Evolutionary conservation across 2,888 invertebrate genomes (phyloP).

Genomic region (Leptarthrus brevirostris): DNA sequence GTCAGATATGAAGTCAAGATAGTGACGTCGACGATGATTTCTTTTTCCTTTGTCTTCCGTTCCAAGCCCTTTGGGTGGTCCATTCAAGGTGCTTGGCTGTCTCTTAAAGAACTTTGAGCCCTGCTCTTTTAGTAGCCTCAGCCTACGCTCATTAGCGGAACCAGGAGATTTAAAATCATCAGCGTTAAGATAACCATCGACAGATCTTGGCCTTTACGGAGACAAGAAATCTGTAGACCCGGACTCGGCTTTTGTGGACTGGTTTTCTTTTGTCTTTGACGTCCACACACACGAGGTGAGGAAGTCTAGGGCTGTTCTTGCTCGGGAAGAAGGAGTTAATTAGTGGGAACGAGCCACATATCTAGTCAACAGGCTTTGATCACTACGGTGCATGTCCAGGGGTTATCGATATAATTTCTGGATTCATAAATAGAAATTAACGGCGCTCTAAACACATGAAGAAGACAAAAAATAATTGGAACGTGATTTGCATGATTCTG

Average conservation of each 20-base stretch:
- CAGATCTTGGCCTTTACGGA: constrained; percentile 13
- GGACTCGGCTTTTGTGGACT: not conserved
- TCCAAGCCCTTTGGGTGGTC: constrained; percentile 28
- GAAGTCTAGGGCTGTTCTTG: not conserved
- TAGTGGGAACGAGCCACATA: constrained; percentile 11
- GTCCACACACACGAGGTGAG: not conserved
- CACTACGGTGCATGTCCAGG: constrained; percentile 1
- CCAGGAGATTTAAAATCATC: constrained; percentile 36
- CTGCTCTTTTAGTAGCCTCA: constrained; percentile 12
- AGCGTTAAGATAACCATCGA: constrained; percentile 22
- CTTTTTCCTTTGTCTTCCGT: constrained; percentile 13
- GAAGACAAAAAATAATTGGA: no score
- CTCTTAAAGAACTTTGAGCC: not conserved
- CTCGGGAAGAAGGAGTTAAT: constrained; percentile 11
- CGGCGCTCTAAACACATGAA: no score
- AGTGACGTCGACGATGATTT: constrained; percentile 26
- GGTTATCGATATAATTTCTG: constrained; percentile 7
- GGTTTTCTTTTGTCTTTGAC: not conserved
- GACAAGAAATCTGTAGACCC: constrained; percentile 11
- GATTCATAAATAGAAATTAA: constrained; percentile 32
- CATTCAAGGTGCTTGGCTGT: constrained; percentile 36
- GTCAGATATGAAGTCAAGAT: constrained; percentile 23
- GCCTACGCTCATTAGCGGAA: constrained; percentile 40
- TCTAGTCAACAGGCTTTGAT: not conserved
- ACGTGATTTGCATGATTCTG: no score